Conservation (phyloP, 2,888 invertebrate genomes). For the Lasioglossum marginatum region DNA sequence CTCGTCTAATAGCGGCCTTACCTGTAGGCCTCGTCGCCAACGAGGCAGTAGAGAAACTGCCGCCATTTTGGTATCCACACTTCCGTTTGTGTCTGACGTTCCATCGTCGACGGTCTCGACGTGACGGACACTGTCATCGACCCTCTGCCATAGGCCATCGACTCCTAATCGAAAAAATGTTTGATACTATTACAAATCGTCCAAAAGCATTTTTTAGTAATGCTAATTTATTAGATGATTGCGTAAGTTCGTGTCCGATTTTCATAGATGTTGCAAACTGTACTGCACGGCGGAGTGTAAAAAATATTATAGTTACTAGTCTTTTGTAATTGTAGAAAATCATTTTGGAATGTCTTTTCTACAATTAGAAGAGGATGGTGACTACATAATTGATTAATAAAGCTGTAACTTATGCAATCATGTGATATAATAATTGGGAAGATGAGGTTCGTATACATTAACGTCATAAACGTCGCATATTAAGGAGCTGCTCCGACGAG, state of each 20-base stretch:
- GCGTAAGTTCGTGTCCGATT: too few relatives aligned
- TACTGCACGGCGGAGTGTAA: too few relatives aligned
- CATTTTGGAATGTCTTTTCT: too few relatives aligned
- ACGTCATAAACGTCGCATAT: conserved; percentile 89
- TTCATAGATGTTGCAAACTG: too few relatives aligned
- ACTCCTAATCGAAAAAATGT: conserved; percentile 39
- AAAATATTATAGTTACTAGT: too few relatives aligned
- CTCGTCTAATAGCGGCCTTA: too few relatives aligned
- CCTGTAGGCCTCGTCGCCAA: conserved; percentile 90
- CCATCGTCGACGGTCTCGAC: conserved; percentile 88
- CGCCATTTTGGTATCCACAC: conserved; percentile 90
- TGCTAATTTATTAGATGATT: background rate
- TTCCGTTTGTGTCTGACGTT: conserved; percentile 94
- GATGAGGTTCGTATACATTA: conserved; percentile 63
- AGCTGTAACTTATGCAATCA: too few relatives aligned
- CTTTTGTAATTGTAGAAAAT: too few relatives aligned
- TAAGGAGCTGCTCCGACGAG: conserved; percentile 86
- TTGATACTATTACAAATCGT: background rate
- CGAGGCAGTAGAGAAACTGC: conserved; percentile 92
- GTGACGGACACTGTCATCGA: conserved; percentile 69
- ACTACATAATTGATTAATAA: too few relatives aligned
- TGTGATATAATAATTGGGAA: background rate
- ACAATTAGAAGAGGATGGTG: too few relatives aligned
- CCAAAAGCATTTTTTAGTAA: background rate
- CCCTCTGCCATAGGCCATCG: conserved; percentile 46